Evolutionary conservation across 2,113 vertebrate species (phyloP).

Genomic region (Amazona vittata): DNA sequence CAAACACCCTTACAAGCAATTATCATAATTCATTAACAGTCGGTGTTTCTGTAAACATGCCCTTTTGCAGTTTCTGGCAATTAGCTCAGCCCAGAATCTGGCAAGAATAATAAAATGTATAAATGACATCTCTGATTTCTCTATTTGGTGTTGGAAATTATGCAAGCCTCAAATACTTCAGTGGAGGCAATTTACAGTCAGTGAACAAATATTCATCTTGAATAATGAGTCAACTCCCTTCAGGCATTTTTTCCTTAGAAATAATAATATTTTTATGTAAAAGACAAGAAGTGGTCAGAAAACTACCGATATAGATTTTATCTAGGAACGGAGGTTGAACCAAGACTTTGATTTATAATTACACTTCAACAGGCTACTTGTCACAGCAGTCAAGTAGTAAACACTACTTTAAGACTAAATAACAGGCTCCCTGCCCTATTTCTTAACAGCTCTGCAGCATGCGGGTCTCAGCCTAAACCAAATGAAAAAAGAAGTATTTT

Average conservation of each 20-base stretch:
- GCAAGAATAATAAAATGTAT: not conserved
- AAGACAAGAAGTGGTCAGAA: conserved; percentile 45
- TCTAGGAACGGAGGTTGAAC: conserved; percentile 19
- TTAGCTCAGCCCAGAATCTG: not conserved
- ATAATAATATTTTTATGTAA: conserved; percentile 42
- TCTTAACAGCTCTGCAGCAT: not conserved
- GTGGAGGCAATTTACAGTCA: conserved; percentile 26
- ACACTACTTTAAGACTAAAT: not conserved
- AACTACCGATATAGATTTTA: conserved; percentile 54
- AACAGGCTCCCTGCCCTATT: not conserved
- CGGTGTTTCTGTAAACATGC: not conserved
- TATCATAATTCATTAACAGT: not conserved
- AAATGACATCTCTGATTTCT: not conserved
- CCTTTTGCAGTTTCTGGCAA: not conserved
- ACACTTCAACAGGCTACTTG: conserved; percentile 58
- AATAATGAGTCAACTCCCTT: conserved; percentile 51
- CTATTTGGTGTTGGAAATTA: conserved; percentile 2
- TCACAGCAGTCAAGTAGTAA: conserved; percentile 30
- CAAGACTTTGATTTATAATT: conserved; percentile 45
- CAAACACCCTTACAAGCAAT: not conserved
- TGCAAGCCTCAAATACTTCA: conserved; percentile 41
- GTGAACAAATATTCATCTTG: conserved; percentile 34
- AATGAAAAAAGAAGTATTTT: conserved; percentile 1
- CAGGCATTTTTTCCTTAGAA: conserved; percentile 56
- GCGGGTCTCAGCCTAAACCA: not conserved